These are phyloP conservation scores for Erebia ligea DNA, from an alignment of 2,888 invertebrate genomes.

Conservation along the genomic window DNA sequence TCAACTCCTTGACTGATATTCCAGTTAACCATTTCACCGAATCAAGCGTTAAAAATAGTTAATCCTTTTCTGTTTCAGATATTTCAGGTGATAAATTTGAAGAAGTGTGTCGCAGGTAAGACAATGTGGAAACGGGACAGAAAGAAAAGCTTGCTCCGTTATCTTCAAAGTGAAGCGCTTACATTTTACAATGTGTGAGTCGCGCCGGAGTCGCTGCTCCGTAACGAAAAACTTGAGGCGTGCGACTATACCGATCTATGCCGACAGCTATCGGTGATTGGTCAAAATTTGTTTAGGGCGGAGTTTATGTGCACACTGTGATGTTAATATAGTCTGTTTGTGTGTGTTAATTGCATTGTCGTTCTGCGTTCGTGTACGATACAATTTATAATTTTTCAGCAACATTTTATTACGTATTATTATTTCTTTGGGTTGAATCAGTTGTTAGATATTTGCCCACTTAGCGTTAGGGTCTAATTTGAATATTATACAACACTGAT, in stretches of 20 bases:
- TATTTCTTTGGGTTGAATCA: conserved; percentile 44
- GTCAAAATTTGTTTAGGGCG: conserved; percentile 76
- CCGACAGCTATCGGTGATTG: conserved; percentile 68
- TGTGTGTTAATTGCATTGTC: conserved; percentile 81
- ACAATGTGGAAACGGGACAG: conserved; percentile 71
- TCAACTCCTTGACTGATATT: conserved; percentile 30
- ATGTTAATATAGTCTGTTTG: conserved; percentile 58
- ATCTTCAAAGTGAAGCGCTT: conserved; percentile 77
- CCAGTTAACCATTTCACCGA: conserved; percentile 19
- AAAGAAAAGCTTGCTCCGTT: conserved; percentile 69
- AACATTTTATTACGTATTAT: conserved; percentile 48
- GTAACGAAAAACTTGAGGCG: conserved; percentile 81
- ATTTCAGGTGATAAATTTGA: conserved; percentile 22
- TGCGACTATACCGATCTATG: conserved; percentile 79
- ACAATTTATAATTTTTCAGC: conserved; percentile 69
- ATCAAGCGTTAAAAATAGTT: conserved; percentile 4
- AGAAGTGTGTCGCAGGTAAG: conserved; percentile 37
- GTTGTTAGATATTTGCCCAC: conserved; percentile 33
- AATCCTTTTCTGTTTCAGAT: conserved; percentile 28
- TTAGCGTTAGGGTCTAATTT: conserved; percentile 26
- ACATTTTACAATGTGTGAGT: conserved; percentile 81
- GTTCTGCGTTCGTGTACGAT: conserved; percentile 70
- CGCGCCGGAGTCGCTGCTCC: conserved; percentile 82
- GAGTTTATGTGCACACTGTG: conserved; percentile 73
- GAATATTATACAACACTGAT: conserved; percentile 22